phyloP scores from a whole-genome alignment of 2,888 invertebrate genomes.

The Apomyelois bistriatella region DNA sequence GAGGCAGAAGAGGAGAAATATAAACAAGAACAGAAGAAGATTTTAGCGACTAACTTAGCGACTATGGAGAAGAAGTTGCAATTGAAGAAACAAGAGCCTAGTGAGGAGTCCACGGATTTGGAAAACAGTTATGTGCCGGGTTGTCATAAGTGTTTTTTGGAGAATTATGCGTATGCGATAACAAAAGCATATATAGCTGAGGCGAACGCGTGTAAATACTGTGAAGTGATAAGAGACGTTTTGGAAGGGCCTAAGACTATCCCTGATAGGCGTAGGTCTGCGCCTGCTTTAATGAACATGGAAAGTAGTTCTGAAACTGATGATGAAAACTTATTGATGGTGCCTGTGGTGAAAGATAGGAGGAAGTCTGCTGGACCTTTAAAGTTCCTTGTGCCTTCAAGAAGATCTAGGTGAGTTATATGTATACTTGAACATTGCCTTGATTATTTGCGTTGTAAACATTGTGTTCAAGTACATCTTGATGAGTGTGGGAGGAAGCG shows the following conservation, averaged over 20 bases:
- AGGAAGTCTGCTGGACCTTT: conserved; percentile 78
- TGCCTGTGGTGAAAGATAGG: conserved; percentile 65
- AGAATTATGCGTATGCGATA: conserved; percentile 71
- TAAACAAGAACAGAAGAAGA: conserved; percentile 60
- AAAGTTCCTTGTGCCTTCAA: conserved; percentile 59
- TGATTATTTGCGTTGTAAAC: too few relatives aligned
- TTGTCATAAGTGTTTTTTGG: conserved; percentile 74
- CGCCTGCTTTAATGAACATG: conserved; percentile 76
- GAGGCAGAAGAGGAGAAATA: conserved; percentile 61
- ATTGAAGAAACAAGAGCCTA: conserved; percentile 52
- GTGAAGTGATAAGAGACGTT: conserved; percentile 73
- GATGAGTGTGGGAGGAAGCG: too few relatives aligned
- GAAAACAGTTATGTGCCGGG: conserved; percentile 60
- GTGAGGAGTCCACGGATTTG: conserved; percentile 68
- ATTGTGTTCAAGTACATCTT: too few relatives aligned
- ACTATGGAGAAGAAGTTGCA: conserved; percentile 56
- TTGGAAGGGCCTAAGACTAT: conserved; percentile 58
- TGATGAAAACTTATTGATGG: conserved; percentile 65
- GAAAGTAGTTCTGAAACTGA: conserved; percentile 69
- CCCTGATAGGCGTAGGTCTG: conserved; percentile 75
- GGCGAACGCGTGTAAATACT: conserved; percentile 67
- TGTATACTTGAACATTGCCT: not conserved
- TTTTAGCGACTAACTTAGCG: conserved; percentile 51
- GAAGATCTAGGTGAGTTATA: conserved; percentile 61
- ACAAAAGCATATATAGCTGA: conserved; percentile 69